These are phyloP conservation scores for Lasioglossum pauxillum DNA, from an alignment of 2,888 invertebrate species.

Conservation along the genomic window DNA sequence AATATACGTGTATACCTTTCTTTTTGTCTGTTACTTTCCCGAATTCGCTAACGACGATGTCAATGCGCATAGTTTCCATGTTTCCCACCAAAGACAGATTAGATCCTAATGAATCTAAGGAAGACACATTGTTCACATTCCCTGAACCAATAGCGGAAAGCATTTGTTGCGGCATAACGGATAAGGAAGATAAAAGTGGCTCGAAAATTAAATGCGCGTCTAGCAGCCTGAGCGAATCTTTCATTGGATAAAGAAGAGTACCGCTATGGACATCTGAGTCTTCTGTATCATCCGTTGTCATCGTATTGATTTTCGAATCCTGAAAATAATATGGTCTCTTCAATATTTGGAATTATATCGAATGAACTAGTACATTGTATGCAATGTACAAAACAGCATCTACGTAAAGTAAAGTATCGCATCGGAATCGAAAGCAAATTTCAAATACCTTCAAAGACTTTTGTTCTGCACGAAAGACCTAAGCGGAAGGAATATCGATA, in stretches of 20 bases:
- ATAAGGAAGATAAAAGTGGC: slow-evolving; percentile 94
- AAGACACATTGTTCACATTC: slow-evolving; percentile 87
- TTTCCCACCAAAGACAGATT: slow-evolving; percentile 93
- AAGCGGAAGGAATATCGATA: slow-evolving; percentile 37
- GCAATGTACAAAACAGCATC: not conserved
- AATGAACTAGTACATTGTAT: not conserved
- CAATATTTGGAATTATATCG: not conserved
- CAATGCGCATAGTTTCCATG: slow-evolving; percentile 95
- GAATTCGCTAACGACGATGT: slow-evolving; percentile 97
- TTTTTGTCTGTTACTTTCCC: slow-evolving; percentile 88
- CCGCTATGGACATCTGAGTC: slow-evolving; percentile 85
- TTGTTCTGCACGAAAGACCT: slow-evolving; percentile 83
- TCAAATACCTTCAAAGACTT: slow-evolving; percentile 81
- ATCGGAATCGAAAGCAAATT: slow-evolving; percentile 39
- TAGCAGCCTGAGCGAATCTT: slow-evolving; percentile 92
- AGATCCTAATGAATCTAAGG: slow-evolving; percentile 94
- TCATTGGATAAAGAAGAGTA: slow-evolving; percentile 90
- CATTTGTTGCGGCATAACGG: slow-evolving; percentile 96
- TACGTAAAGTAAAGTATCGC: slow-evolving; percentile 20
- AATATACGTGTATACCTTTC: slow-evolving; percentile 80
- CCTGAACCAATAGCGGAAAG: slow-evolving; percentile 85
- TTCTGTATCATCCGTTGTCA: slow-evolving; percentile 84
- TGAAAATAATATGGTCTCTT: slow-evolving; percentile 59
- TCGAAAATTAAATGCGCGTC: slow-evolving; percentile 98
- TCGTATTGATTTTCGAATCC: slow-evolving; percentile 84